Conservation (phyloP, 92 coral and sea anemone genomes). For the Chrysogorgia sp. region DNA sequence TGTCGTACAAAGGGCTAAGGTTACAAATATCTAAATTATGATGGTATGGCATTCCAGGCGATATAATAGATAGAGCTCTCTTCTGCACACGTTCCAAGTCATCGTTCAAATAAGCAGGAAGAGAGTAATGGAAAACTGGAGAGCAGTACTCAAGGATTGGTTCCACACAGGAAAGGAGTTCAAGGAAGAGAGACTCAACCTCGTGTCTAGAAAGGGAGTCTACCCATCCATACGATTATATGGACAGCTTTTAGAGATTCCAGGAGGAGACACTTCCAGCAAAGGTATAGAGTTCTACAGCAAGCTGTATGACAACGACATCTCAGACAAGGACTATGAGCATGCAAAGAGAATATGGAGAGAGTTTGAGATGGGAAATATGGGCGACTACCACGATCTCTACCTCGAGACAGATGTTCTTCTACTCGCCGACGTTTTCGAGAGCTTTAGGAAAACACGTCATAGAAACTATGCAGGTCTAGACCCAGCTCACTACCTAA, state of each 20-base stretch:
- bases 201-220: slow-evolving; percentile 1
- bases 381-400: slow-evolving; percentile 41
- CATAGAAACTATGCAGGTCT: not conserved
- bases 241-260: not conserved
- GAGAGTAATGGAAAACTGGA: too few species aligned
- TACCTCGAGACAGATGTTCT: slow-evolving; percentile 29
- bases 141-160: too few species aligned
- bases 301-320: not conserved
- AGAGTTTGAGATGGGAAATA: not conserved
- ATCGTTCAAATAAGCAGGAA: too few species aligned
- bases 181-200: too few species aligned
- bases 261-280: not conserved
- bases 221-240: slow-evolving; percentile 20
- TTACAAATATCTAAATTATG: too few species aligned
- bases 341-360: slow-evolving; percentile 16
- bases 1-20: too few species aligned
- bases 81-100: too few species aligned
- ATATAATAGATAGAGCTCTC: too few species aligned
- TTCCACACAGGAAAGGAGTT: too few species aligned
- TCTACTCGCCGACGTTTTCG: slow-evolving; percentile 30
- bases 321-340: slow-evolving; percentile 4
- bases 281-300: too few species aligned
- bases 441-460: slow-evolving; percentile 2
- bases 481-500: slow-evolving; percentile 1
- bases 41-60: too few species aligned